Evolutionary conservation across 2,113 vertebrate species (phyloP), one percentile per base, ranked within the genome.

Genomic region (Caranx ignobilis): DNA sequence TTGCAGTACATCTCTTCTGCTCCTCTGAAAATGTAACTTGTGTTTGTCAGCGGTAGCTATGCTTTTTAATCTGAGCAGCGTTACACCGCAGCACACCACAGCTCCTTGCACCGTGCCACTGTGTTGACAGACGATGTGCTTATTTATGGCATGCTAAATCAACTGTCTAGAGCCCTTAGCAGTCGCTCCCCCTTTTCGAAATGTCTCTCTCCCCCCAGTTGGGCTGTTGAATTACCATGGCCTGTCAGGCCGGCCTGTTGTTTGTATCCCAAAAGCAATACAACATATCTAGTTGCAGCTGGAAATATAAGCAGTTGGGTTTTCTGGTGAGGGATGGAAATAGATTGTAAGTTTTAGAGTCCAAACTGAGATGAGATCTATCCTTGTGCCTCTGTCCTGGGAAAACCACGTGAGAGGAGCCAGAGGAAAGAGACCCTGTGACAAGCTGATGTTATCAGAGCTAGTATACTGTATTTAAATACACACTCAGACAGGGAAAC

Each of bases 251-350:
- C 56, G 45, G 34, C 72, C 71, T 73, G 70, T 88, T 91, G 89
- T 91, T 94, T 93, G 90, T 86, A 90, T 90, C 79, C 81, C 68
- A 78, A 85, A 83, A 87, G 80, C 66, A 81, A 83, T 78, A 77
- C 85, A 85, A 83, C 77, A 88, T 89, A 91, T 90, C 81, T 78
- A 71, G 79, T 90, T 89, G 81, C 90, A 88, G 84, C 72, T 73
- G 79, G 81, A 86, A 89, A 80, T 86, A 81, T 81, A 91, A 84
- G 81, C 70, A 84, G 48, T 75, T 84, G 47, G 80, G 45, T 67
- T 87, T 81, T 84, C 55, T 79, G 85, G 74, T 74, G 63, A 31
- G 50, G 10, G 47, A 85, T 81, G 70, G 84, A 89, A 91, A 87
- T 82, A 86, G 75, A 82, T 65, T 83, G 55, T 57, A 69, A 62